These are phyloP conservation scores for Xiphorhynchus elegans DNA, from an alignment of 2,113 vertebrate genomes.

Conservation along the genomic window DNA sequence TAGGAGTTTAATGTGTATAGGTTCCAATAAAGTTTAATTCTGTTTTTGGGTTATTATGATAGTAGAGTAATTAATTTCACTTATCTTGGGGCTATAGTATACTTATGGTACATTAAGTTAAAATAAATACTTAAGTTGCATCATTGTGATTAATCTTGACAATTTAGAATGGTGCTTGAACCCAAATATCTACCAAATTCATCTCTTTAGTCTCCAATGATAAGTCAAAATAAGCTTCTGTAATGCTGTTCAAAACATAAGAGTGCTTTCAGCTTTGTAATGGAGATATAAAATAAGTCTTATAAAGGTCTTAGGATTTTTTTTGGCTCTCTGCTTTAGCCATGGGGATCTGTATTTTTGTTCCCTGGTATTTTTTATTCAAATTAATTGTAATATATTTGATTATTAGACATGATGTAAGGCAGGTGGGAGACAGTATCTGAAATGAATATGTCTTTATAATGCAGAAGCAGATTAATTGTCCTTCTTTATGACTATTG, in stretches of 20 bases:
- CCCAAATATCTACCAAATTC: not conserved
- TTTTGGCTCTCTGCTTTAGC: not conserved
- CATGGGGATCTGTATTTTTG: not conserved
- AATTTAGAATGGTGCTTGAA: not conserved
- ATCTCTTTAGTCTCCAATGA: not conserved
- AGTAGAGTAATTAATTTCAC: not conserved
- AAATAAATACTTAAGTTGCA: not conserved
- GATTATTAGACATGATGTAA: not conserved
- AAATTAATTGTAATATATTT: not conserved
- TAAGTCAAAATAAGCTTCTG: conserved; percentile 4
- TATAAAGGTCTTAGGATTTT: not conserved
- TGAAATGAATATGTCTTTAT: not conserved
- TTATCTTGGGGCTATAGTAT: not conserved
- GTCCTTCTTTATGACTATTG: not conserved
- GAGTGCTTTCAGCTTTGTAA: not conserved
- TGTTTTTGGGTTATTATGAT: not conserved
- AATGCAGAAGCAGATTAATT: not conserved
- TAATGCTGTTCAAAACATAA: not conserved
- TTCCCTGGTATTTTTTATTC: not conserved
- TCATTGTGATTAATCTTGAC: not conserved
- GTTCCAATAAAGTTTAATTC: conserved; percentile 10
- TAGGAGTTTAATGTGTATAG: not conserved
- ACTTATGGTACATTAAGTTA: not conserved
- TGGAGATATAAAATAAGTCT: not conserved
- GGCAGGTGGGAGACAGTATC: not conserved